Conservation (phyloP, 2,797 vertebrate genomes). For the Pitangus sulphuratus region DNA sequence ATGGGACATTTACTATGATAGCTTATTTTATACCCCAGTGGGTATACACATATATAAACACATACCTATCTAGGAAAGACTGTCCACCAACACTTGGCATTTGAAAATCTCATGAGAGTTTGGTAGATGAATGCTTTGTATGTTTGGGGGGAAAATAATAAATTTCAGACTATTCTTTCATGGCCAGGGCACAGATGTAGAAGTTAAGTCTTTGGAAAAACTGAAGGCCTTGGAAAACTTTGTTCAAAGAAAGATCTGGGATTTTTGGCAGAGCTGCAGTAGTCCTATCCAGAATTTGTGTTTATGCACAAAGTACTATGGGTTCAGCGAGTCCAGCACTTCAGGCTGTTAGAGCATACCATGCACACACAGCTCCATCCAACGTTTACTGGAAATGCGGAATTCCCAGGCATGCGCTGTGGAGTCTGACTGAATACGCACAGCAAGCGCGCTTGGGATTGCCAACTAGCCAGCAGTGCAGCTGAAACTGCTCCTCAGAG, state of each 20-base stretch:
- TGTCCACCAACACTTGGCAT: neutral
- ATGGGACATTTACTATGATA: neutral
- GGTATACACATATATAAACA: neutral
- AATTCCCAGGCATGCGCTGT: slow-evolving; percentile 5
- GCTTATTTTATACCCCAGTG: neutral
- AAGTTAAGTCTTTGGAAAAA: slow-evolving; percentile 32
- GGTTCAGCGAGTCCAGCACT: neutral
- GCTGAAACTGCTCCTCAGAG: neutral
- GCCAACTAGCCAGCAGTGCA: slow-evolving; percentile 1
- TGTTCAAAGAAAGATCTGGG: neutral
- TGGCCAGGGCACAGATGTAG: neutral
- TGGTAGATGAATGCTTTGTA: neutral
- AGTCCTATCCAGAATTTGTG: neutral
- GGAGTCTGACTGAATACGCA: neutral
- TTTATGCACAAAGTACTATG: slow-evolving; percentile 23
- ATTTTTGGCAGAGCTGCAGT: neutral
- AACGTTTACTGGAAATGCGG: slow-evolving; percentile 26
- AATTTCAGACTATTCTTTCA: neutral
- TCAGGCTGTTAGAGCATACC: neutral
- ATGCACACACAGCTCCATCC: neutral
- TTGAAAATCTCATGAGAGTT: neutral
- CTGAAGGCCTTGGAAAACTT: slow-evolving; percentile 38
- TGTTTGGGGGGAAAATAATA: neutral
- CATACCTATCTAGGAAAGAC: neutral
- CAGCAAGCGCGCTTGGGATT: neutral